These are phyloP conservation scores for Chrysemys picta DNA, from an alignment of 2,113 vertebrate genomes.

Conservation along the genomic window DNA sequence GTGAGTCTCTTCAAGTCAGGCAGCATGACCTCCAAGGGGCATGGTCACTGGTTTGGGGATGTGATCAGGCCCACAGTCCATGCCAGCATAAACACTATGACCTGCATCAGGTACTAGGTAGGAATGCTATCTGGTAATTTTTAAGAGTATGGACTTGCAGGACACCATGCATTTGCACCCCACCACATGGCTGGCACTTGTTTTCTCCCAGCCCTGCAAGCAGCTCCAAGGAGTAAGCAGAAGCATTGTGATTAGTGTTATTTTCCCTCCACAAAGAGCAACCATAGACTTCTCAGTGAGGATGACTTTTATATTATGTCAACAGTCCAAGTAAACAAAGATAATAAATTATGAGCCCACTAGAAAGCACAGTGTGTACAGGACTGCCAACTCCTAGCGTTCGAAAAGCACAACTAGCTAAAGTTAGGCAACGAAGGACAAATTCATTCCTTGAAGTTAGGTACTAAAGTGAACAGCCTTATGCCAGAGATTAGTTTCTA, in stretches of 20 bases:
- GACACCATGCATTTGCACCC: background rate
- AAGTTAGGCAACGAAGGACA: background rate
- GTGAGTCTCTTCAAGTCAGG: background rate
- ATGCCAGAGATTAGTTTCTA: background rate
- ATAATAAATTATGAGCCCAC: fast-evolving
- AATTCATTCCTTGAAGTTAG: background rate
- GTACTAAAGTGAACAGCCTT: background rate
- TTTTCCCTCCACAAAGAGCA: background rate
- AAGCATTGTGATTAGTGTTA: background rate
- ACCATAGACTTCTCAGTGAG: background rate
- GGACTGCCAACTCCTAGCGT: background rate
- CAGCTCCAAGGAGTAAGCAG: background rate
- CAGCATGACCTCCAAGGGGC: background rate
- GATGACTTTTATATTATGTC: background rate
- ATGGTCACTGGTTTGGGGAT: background rate
- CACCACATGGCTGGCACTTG: background rate
- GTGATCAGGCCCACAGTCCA: background rate
- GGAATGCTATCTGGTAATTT: fast-evolving
- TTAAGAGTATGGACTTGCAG: background rate
- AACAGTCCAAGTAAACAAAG: background rate
- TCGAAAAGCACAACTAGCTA: background rate
- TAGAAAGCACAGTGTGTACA: background rate
- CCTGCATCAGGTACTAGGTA: background rate
- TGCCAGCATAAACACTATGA: background rate
- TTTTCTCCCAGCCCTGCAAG: background rate